Evolutionary conservation across 1,140 invertebrate genomes (phyloP), one percentile per base, ranked within the genome.

Genomic region (Euura saliciscinereae): DNA sequence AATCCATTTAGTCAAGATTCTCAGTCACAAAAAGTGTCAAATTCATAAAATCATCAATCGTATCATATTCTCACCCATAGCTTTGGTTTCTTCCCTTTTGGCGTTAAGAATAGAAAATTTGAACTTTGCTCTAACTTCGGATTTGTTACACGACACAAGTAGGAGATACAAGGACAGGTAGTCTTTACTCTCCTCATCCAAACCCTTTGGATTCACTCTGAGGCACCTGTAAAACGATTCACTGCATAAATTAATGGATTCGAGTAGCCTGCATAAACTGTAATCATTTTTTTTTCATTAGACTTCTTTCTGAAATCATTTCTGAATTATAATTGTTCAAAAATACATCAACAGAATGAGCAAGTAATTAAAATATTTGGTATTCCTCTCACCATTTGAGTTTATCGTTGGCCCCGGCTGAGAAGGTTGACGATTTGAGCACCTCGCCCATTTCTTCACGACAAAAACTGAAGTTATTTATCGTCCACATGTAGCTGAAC

Each of bases 401-500:
- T 92, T 99, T 99, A 87, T 99, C 98, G 90, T 99, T 99, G 84
- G 97, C 95, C 85, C 98, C 98, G 69, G 98, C 98, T 71, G 98
- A 99, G 89, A 99, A 99, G 77, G 98, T 99, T 77, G 98, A 99
- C 87, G 97, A 99, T 91, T 99, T 99, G 81, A 99, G 91, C 74
- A 99, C 98, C 91, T 99, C 98, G 78, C 98, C 98, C 98, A 99
- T 99, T 90, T 99, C 98, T 90, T 99, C 98, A 76, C 97, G 94
- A 89, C 97, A 98, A 90, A 99, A 99, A 90, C 97, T 99, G 90
- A 99, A 99, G 92, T 99, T 99, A 89, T 99, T 99, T 90, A 99
- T 99, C 83, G 98, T 99, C 98, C 98, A 99, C 96, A 99, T 99
- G 89, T 99, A 99, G 89, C 96, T 98, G 91, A 99, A 99, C 90